Conservation (phyloP, 2,797 vertebrate genomes). For the Hipposideros larvatus region DNA sequence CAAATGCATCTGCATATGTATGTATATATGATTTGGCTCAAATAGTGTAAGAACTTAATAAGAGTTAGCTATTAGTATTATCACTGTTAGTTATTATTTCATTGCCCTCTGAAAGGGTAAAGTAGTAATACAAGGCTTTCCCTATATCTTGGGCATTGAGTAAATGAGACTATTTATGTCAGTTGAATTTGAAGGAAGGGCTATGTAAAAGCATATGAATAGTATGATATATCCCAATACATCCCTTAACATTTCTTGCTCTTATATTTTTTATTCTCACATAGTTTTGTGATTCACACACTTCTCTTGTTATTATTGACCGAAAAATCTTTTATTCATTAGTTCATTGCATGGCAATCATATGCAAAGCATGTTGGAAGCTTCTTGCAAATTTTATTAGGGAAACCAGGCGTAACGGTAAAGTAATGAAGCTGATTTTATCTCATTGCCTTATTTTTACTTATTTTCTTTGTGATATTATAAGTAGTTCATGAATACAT, state of each 20-base stretch:
- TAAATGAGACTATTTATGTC: conserved; percentile 4
- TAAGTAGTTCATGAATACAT: background rate
- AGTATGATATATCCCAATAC: background rate
- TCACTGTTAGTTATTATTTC: background rate
- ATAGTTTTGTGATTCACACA: background rate
- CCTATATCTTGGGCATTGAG: background rate
- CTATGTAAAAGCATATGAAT: background rate
- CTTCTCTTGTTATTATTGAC: background rate
- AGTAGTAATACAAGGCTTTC: background rate
- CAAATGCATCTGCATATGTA: background rate
- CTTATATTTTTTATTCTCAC: background rate
- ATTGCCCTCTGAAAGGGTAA: background rate
- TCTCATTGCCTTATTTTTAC: background rate
- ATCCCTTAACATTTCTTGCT: background rate
- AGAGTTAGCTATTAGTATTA: background rate
- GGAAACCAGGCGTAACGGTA: background rate
- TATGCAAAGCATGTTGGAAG: background rate
- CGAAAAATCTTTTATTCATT: background rate
- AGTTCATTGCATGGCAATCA: background rate
- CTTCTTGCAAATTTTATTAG: background rate
- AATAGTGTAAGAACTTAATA: background rate
- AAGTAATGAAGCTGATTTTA: background rate
- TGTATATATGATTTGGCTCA: background rate
- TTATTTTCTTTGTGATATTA: conserved; percentile 31
- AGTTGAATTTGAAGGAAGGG: background rate